Percentiles rank a stretch among this genome's conserved stretches.
Conservation (phyloP, 2,797 vertebrate genomes). For the Pitangus sulphuratus region DNA sequence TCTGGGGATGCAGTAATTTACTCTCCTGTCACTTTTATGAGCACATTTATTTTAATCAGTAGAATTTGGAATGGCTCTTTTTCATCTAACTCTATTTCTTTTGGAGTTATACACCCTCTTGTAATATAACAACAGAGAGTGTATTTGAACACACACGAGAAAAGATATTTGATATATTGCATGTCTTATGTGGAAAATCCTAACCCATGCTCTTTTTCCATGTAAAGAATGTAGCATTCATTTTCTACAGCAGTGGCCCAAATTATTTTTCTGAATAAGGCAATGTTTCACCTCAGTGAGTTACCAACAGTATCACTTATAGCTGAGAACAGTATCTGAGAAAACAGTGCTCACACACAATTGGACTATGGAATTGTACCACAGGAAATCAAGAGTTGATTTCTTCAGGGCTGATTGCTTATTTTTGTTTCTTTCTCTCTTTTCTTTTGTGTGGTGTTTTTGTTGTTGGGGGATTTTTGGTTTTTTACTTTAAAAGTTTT, state of each 20-base stretch:
- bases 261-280: constrained; percentile 66
- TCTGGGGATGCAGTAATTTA: constrained; percentile 74
- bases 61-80: constrained; percentile 71
- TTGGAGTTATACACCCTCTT: constrained; percentile 65
- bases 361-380: neutral
- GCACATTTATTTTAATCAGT: constrained; percentile 79
- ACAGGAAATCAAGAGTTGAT: neutral
- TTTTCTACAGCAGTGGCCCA: constrained; percentile 55
- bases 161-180: constrained; percentile 61
- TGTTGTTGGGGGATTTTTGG: neutral
- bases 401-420: neutral
- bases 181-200: constrained; percentile 63
- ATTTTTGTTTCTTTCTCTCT: neutral
- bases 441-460: neutral
- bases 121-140: constrained; percentile 62
- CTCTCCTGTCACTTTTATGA: constrained; percentile 73
- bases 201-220: constrained; percentile 51
- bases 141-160: constrained; percentile 53
- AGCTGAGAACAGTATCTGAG: neutral
- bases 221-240: constrained; percentile 65
- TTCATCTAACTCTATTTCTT: constrained; percentile 69
- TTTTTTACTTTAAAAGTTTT: neutral
- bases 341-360: neutral
- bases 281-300: constrained; percentile 47
- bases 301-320: constrained; percentile 48